Percentiles rank a stretch among this genome's conserved stretches.
These are phyloP conservation scores for Rynchops niger DNA, from an alignment of 2,113 vertebrate species.

Conservation along the genomic window DNA sequence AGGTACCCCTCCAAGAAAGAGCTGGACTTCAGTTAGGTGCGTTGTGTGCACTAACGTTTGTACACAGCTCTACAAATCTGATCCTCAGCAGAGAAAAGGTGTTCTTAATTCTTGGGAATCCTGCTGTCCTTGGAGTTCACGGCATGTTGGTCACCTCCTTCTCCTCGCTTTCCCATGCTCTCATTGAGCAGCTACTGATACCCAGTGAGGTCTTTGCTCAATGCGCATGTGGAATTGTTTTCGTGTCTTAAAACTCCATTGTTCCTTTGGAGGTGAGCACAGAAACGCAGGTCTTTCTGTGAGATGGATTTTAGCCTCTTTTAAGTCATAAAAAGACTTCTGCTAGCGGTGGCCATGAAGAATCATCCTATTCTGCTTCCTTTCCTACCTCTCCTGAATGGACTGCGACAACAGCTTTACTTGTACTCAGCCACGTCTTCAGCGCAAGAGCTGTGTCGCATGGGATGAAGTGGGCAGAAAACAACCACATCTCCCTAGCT, in stretches of 20 bases:
- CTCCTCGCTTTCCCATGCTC: neutral
- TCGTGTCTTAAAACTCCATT: fast-evolving
- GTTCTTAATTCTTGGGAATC: neutral
- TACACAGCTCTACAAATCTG: neutral
- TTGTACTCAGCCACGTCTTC: neutral
- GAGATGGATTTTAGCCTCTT: neutral
- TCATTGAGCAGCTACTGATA: fast-evolving
- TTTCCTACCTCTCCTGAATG: neutral
- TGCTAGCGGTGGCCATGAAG: neutral
- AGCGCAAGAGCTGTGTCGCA: fast-evolving
- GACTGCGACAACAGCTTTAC: neutral
- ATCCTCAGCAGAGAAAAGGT: neutral
- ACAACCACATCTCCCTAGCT: neutral
- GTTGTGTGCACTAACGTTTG: neutral
- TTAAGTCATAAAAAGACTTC: neutral
- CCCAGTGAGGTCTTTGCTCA: neutral
- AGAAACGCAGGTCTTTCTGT: neutral
- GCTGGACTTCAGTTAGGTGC: neutral
- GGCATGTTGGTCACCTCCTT: neutral
- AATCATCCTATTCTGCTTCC: neutral
- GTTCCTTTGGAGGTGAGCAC: neutral
- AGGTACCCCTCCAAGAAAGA: neutral
- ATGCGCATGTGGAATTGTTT: fast-evolving
- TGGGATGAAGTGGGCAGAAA: neutral
- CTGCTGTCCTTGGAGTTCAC: neutral